These are phyloP conservation scores for Liasis olivaceus DNA, from an alignment of 2,797 vertebrate species.

Conservation along the genomic window DNA sequence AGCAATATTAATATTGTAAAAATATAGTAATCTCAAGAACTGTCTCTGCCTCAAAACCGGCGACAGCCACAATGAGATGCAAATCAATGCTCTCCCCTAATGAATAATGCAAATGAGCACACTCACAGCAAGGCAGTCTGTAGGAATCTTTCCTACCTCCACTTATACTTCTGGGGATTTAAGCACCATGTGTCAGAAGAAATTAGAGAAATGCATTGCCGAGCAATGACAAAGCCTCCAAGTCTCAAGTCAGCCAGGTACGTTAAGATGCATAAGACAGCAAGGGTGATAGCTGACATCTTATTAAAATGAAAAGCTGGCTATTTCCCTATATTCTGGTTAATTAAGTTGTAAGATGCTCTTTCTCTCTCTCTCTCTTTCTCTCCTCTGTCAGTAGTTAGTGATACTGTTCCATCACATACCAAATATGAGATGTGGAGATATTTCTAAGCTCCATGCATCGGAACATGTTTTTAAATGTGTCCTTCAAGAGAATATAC, in stretches of 20 bases:
- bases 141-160: constrained; percentile 76
- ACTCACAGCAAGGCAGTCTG: constrained; percentile 70
- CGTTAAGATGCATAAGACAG: constrained; percentile 63
- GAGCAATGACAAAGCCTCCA: constrained; percentile 71
- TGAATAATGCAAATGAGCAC: constrained; percentile 82
- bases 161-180: constrained; percentile 75
- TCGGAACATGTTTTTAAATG: not conserved
- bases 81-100: constrained; percentile 79
- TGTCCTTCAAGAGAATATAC: not conserved
- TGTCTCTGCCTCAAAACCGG: constrained; percentile 66
- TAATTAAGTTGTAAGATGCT: constrained; percentile 71
- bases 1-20: constrained; percentile 64
- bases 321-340: constrained; percentile 74
- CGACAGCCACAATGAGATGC: constrained; percentile 74
- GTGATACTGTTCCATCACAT: constrained; percentile 37
- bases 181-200: constrained; percentile 77
- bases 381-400: constrained; percentile 52
- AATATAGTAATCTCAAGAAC: constrained; percentile 60
- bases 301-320: constrained; percentile 78
- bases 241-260: constrained; percentile 66
- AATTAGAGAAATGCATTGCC: constrained; percentile 73
- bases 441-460: not conserved
- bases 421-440: constrained; percentile 16
- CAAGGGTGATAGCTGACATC: constrained; percentile 64
- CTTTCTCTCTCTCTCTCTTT: constrained; percentile 47